phyloP scores from a whole-genome alignment of 2,113 vertebrate species.

The Empidonax alnorum region DNA sequence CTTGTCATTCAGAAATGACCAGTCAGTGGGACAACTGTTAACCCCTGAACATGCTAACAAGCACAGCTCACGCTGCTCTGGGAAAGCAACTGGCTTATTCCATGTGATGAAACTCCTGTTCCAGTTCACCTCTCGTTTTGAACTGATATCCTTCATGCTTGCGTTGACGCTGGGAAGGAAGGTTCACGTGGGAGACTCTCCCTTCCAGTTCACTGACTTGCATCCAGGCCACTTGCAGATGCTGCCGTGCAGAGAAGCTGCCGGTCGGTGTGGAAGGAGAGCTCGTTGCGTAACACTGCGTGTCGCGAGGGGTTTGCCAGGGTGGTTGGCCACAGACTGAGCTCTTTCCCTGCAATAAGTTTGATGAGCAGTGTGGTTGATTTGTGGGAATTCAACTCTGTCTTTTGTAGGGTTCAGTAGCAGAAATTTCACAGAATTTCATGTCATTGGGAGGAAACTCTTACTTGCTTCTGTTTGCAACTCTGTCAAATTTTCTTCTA shows the following conservation, averaged over 20 bases:
- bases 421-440: not conserved
- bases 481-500: not conserved
- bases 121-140: not conserved
- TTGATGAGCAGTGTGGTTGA: fast-evolving
- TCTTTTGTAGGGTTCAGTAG: not conserved
- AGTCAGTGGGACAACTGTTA: not conserved
- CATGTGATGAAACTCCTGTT: not conserved
- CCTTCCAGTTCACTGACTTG: not conserved
- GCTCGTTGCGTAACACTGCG: not conserved
- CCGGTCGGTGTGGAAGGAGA: not conserved
- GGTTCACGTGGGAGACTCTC: not conserved
- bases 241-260: not conserved
- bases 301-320: not conserved
- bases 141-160: not conserved
- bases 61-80: fast-evolving
- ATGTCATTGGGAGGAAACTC: not conserved
- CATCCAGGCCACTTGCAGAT: not conserved
- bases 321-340: fast-evolving
- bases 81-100: not conserved
- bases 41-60: fast-evolving
- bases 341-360: fast-evolving
- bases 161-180: not conserved
- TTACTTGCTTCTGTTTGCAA: not conserved
- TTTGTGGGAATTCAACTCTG: not conserved
- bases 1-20: not conserved